Evolutionary conservation across 2,113 vertebrate species (phyloP).

Genomic region (Gopherus evgoodei): DNA sequence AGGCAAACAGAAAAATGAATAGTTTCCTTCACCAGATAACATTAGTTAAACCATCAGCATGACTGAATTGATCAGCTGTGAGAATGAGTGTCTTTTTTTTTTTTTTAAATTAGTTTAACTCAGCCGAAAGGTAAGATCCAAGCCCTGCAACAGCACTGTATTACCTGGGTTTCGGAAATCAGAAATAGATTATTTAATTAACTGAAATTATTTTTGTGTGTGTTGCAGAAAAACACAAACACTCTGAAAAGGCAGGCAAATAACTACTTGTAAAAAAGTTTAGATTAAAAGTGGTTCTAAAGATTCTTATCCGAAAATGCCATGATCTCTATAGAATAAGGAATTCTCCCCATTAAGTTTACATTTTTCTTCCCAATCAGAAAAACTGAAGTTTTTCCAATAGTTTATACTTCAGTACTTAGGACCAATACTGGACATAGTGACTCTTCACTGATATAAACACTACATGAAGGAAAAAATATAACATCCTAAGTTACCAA

Average conservation of each 20-base stretch:
- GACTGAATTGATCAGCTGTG: neutral
- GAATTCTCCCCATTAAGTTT: constrained; percentile 30
- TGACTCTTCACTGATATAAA: too few relatives aligned
- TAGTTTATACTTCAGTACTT: neutral
- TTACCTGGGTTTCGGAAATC: neutral
- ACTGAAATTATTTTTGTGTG: neutral
- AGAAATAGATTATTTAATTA: neutral
- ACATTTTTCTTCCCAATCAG: neutral
- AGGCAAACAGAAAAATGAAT: neutral
- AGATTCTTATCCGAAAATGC: neutral
- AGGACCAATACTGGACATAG: neutral
- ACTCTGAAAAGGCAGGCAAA: neutral
- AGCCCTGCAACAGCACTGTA: neutral
- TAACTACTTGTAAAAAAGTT: neutral
- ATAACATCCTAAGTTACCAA: neutral
- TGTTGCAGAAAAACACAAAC: neutral
- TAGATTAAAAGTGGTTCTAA: neutral
- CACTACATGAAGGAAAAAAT: neutral
- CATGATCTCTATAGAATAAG: neutral
- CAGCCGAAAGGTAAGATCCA: neutral
- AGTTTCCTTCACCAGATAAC: neutral
- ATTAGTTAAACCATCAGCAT: neutral
- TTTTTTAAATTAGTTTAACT: neutral
- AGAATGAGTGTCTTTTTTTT: neutral
- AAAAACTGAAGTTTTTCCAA: neutral